Evolutionary conservation across 2,888 invertebrate species (phyloP).

Genomic region (Amphipoea oculea): DNA sequence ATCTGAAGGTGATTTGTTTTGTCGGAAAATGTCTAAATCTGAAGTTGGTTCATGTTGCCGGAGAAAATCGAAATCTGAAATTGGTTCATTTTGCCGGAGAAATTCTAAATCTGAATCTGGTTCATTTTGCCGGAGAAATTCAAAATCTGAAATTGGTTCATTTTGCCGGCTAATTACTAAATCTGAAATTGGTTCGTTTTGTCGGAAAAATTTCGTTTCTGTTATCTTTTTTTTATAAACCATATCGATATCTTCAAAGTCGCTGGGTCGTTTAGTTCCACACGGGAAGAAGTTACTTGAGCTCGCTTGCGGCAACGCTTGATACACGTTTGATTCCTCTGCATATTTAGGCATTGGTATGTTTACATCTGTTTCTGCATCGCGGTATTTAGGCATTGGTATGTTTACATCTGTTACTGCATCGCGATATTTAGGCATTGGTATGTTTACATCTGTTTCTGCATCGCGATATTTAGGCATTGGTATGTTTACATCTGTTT

Average conservation of each 20-base stretch:
- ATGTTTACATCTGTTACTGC: slow-evolving; percentile 1
- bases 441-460: too few relatives aligned
- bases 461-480: not conserved
- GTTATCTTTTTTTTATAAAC: slow-evolving; percentile 68
- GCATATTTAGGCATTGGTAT: not conserved
- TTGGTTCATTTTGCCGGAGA: not conserved
- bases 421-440: not conserved
- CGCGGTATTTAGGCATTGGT: not conserved
- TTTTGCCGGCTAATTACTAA: not conserved
- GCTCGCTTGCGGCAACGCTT: slow-evolving; percentile 38
- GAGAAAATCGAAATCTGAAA: not conserved
- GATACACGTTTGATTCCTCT: slow-evolving; percentile 4
- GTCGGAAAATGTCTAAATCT: not conserved
- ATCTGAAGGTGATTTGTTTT: not conserved
- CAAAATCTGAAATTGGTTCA: not conserved
- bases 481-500: slow-evolving; percentile 8
- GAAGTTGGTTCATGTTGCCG: not conserved
- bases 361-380: too few relatives aligned
- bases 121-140: not conserved
- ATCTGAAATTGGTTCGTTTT: not conserved
- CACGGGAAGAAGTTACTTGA: slow-evolving; percentile 19
- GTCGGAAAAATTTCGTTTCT: slow-evolving; percentile 35
- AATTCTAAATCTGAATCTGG: not conserved
- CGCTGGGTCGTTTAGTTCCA: slow-evolving; percentile 69
- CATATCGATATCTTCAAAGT: slow-evolving; percentile 57